A percentile compares a stretch with the other conserved stretches of the same genome.
These are phyloP conservation scores for Lasioglossum zephyrum DNA, from an alignment of 2,888 invertebrate species.

Conservation along the genomic window DNA sequence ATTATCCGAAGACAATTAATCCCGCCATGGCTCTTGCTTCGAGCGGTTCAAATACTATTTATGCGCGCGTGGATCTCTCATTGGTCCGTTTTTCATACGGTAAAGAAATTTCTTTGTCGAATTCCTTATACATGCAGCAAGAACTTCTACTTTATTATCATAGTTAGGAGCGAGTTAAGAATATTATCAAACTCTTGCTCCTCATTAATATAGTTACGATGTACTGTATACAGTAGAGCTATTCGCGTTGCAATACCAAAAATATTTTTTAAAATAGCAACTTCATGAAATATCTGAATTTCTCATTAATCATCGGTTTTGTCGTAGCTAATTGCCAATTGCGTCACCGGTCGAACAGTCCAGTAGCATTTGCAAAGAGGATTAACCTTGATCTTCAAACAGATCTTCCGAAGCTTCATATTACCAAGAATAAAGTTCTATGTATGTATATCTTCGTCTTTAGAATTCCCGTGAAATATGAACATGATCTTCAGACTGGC, in stretches of 20 bases:
- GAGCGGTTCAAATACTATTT: not conserved
- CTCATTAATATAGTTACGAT: not conserved
- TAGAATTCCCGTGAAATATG: not conserved
- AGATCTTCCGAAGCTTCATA: not conserved
- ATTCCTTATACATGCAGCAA: not conserved
- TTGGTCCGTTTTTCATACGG: not conserved
- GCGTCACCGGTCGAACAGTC: not conserved
- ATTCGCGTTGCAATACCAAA: not conserved
- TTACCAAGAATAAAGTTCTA: not conserved
- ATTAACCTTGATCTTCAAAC: conserved; percentile 1
- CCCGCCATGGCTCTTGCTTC: not conserved
- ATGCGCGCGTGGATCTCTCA: not conserved
- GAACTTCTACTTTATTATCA: not conserved
- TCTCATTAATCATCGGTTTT: not conserved
- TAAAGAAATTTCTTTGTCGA: not conserved
- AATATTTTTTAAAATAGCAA: not conserved
- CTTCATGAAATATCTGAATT: not conserved
- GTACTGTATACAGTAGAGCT: not conserved
- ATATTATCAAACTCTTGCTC: not conserved
- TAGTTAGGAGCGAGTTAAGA: not conserved
- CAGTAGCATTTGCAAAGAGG: not conserved
- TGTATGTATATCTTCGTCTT: not conserved
- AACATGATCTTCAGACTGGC: not conserved
- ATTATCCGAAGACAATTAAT: conserved; percentile 4
- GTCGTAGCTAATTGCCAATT: not conserved